A percentile compares a stretch with the other conserved stretches of the same genome.
These are phyloP conservation scores for Notodonta ziczac DNA, from an alignment of 2,888 invertebrate genomes.

Conservation along the genomic window DNA sequence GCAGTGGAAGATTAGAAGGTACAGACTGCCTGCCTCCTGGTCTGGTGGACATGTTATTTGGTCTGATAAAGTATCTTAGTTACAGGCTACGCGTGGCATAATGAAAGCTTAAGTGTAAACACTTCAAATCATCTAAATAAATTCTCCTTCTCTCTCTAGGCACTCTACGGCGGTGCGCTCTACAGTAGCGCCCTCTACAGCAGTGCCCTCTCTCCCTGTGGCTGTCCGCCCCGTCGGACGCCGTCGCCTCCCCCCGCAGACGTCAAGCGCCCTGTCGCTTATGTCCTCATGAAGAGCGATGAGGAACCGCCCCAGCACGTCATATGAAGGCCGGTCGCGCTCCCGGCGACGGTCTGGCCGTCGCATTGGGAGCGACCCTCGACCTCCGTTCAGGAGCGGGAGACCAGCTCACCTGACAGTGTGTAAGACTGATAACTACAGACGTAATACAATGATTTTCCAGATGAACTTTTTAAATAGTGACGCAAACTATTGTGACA, in stretches of 20 bases:
- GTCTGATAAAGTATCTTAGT: too few species aligned
- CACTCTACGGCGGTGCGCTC: slow-evolving; percentile 75
- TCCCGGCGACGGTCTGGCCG: slow-evolving; percentile 87
- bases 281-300: slow-evolving; percentile 87
- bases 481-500: too few species aligned
- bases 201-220: slow-evolving; percentile 76
- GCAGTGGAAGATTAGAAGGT: too few species aligned
- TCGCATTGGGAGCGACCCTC: slow-evolving; percentile 82
- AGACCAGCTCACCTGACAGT: slow-evolving; percentile 75
- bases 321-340: slow-evolving; percentile 94
- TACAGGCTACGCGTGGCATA: too few species aligned
- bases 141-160: slow-evolving; percentile 49
- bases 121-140: too few species aligned
- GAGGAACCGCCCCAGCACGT: slow-evolving; percentile 87
- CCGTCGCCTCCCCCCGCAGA: slow-evolving; percentile 74
- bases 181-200: slow-evolving; percentile 78
- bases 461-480: too few species aligned
- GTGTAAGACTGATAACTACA: slow-evolving; percentile 52
- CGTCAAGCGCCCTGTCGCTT: slow-evolving; percentile 84
- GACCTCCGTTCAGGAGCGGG: slow-evolving; percentile 69
- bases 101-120: too few species aligned
- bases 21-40: too few species aligned
- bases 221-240: slow-evolving; percentile 73
- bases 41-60: too few species aligned
- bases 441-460: neutral